Evolutionary conservation across 2,113 vertebrate genomes (phyloP).

Genomic region (Actenoides lindsayi): DNA sequence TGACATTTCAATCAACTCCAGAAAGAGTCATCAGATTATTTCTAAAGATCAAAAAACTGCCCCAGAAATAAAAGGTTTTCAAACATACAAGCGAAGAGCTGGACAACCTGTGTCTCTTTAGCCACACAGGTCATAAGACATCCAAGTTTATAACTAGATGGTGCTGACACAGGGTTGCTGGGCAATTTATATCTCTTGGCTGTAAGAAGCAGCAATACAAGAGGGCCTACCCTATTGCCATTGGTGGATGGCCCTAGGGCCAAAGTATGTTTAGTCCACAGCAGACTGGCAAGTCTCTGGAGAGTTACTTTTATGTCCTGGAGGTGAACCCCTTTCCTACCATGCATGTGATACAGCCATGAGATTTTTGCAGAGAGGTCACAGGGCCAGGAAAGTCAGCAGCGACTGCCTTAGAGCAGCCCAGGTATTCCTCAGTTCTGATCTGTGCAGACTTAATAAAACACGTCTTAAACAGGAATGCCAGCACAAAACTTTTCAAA

Average conservation of each 20-base stretch:
- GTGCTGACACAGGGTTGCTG: background rate
- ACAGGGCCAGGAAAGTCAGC: background rate
- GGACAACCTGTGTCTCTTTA: background rate
- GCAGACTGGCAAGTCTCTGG: background rate
- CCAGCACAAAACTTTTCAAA: background rate
- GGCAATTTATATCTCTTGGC: background rate
- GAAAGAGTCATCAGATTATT: background rate
- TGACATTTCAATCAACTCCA: background rate
- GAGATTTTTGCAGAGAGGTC: background rate
- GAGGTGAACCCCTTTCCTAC: background rate
- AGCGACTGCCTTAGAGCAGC: background rate
- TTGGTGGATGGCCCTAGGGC: rapidly evolving
- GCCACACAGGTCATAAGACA: background rate
- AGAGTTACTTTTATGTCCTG: background rate
- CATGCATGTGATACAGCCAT: rapidly evolving
- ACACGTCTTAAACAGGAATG: background rate
- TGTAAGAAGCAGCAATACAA: background rate
- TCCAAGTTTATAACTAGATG: background rate
- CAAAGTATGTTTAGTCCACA: background rate
- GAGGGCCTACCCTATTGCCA: background rate
- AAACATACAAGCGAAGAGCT: rapidly evolving
- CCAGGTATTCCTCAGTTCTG: background rate
- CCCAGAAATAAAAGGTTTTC: background rate
- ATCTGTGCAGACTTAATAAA: background rate
- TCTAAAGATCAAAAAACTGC: background rate